Conservation (phyloP, 2,797 vertebrate genomes). For the Galago senegalensis region DNA sequence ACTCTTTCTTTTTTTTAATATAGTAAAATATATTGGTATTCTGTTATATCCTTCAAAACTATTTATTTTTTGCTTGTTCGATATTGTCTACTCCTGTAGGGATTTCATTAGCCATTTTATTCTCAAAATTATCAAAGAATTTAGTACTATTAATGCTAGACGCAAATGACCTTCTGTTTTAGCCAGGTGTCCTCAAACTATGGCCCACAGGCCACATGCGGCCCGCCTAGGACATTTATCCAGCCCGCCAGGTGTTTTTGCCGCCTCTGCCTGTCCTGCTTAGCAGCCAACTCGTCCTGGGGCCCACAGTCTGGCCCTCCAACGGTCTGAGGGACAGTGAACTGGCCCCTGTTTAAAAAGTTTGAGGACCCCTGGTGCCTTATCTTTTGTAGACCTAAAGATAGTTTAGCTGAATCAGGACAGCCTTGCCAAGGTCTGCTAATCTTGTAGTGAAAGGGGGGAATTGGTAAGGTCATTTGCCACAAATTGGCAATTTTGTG, state of each 20-base stretch:
- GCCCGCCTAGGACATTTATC: too few species aligned
- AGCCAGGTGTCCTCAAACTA: too few species aligned
- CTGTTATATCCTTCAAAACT: not conserved
- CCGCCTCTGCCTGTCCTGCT: too few species aligned
- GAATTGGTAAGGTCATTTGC: not conserved
- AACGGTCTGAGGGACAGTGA: too few species aligned
- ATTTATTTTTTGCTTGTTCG: not conserved
- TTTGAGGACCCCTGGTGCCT: not conserved
- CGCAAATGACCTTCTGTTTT: not conserved
- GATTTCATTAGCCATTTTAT: constrained; percentile 7
- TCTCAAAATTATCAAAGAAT: constrained; percentile 7
- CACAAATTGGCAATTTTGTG: too few species aligned
- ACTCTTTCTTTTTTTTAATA: not conserved
- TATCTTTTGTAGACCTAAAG: not conserved
- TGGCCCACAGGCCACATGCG: too few species aligned
- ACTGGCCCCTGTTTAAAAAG: too few species aligned
- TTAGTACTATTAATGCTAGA: constrained; percentile 13
- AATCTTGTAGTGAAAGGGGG: not conserved
- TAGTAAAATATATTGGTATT: not conserved
- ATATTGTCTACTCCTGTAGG: not conserved
- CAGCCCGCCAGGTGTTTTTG: too few species aligned
- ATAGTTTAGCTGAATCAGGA: not conserved
- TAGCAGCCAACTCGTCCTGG: too few species aligned
- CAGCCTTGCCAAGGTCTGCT: not conserved
- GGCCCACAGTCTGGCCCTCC: too few species aligned